Conservation (phyloP, 2,797 vertebrate genomes). For the Xiphophorus birchmanni region DNA sequence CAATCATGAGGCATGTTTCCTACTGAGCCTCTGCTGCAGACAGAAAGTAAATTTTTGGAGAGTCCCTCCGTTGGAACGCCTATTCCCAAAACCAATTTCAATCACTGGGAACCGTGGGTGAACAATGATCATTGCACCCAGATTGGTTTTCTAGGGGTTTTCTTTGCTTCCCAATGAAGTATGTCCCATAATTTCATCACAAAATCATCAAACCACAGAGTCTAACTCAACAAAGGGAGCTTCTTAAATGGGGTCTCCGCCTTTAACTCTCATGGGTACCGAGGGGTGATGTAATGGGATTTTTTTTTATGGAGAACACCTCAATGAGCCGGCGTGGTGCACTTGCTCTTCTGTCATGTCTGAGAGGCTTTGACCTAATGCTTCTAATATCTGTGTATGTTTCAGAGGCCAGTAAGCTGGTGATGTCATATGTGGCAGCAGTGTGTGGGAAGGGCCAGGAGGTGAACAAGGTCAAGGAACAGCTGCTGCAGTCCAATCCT, state of each 20-base stretch:
- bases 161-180: conserved; percentile 31
- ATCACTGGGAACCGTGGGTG: conserved; percentile 25
- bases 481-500: conserved; percentile 97
- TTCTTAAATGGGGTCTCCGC: conserved; percentile 16
- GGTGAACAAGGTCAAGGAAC: conserved; percentile 99
- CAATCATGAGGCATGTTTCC: conserved; percentile 24
- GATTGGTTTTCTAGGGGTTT: conserved; percentile 20
- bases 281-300: conserved; percentile 67
- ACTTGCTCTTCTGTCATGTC: conserved; percentile 47
- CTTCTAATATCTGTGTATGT: conserved; percentile 33
- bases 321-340: conserved; percentile 25
- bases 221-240: conserved; percentile 34
- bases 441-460: conserved; percentile 99
- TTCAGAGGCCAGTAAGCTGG: conserved; percentile 98
- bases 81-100: not conserved
- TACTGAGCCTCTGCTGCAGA: conserved; percentile 29
- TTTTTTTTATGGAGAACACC: conserved; percentile 37
- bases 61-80: not conserved
- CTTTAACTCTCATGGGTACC: conserved; percentile 35
- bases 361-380: conserved; percentile 47
- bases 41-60: conserved; percentile 9
- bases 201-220: conserved; percentile 8
- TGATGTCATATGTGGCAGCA: conserved; percentile 99
- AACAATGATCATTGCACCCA: conserved; percentile 28
- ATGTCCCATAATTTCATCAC: conserved; percentile 3